Evolutionary conservation across 1,140 invertebrate genomes (phyloP), one percentile per base, ranked within the genome.

Genomic region (Panulirus ornatus): DNA sequence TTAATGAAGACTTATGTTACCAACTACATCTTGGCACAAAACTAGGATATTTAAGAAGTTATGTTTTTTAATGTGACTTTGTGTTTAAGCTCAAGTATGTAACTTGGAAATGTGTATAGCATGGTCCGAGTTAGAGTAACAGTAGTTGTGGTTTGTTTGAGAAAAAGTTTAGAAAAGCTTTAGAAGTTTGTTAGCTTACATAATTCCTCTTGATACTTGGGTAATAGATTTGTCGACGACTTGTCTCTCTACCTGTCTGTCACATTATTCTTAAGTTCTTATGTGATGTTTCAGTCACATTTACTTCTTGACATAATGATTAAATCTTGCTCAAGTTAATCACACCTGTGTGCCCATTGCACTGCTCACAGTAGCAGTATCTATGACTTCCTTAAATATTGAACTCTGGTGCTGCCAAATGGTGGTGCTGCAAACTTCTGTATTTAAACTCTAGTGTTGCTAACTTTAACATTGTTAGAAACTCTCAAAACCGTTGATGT

Each of bases 11-110:
- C 75, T 63, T 51, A 76, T 54, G 85, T 88, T 88, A 88, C 85
- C 85, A 88, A 88, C 58, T 88, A 79, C 75, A 88, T 79, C 63
- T 78, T 88, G 75, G 75, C 75, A 88, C 54, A 78, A 78, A 79
- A 78, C 27, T 79, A 81, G 85, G 42, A 73, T 84, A 84, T 84
- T n/a, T 81, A 81, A 58, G 78, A 58, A 58, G 42, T 30, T 44
- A 44, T 66, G 34, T 84, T 71, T 19, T 82, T 54, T 40, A 79
- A 22, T 40, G 44, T 6, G 14, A 54, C 30, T 82, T 54, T 63
- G 34, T 81, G 47, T 47, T 81, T 84, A n/a, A 66, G 81, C 81
- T 84, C 81, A 84, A 84, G 84, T 85, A 27, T 85, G 16, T 34
- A 19, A 27, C n/a, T 63, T 27, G 30, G 58, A 27, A 27, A 63